These are phyloP conservation scores for Zeuzera pyrina DNA, from an alignment of 2,888 invertebrate genomes.

Conservation along the genomic window DNA sequence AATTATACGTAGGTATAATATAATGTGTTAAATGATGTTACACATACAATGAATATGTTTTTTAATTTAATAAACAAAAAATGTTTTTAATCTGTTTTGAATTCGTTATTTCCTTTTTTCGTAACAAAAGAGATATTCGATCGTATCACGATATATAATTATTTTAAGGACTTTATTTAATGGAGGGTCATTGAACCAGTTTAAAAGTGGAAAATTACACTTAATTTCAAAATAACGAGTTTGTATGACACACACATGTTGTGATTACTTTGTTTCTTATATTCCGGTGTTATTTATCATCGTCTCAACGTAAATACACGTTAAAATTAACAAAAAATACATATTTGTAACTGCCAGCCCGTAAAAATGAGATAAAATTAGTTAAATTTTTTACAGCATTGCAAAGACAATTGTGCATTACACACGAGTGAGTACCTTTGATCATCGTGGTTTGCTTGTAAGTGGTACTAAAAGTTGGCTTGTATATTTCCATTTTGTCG, in stretches of 20 bases:
- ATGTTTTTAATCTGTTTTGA: no score
- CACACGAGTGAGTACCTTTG: neutral
- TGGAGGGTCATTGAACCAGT: conserved; percentile 56
- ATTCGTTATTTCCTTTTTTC: no score
- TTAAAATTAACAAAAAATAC: conserved; percentile 1
- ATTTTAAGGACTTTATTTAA: conserved; percentile 29
- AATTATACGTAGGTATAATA: neutral
- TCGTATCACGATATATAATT: no score
- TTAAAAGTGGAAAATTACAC: conserved; percentile 49
- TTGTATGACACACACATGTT: no score
- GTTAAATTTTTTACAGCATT: neutral
- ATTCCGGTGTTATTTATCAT: conserved; percentile 6
- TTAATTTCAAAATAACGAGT: conserved; percentile 63
- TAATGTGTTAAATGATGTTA: no score
- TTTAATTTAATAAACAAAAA: no score
- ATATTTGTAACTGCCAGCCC: conserved; percentile 3
- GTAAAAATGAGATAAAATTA: conserved; percentile 1
- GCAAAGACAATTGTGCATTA: neutral
- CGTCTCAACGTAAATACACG: conserved; percentile 1
- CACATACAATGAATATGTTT: neutral
- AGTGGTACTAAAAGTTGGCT: no score
- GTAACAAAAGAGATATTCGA: no score
- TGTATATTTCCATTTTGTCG: no score
- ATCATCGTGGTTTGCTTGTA: no score
- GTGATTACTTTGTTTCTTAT: conserved; percentile 3